Evolutionary conservation across 2,888 invertebrate species (phyloP).

Genomic region (Drosophila prolongata): DNA sequence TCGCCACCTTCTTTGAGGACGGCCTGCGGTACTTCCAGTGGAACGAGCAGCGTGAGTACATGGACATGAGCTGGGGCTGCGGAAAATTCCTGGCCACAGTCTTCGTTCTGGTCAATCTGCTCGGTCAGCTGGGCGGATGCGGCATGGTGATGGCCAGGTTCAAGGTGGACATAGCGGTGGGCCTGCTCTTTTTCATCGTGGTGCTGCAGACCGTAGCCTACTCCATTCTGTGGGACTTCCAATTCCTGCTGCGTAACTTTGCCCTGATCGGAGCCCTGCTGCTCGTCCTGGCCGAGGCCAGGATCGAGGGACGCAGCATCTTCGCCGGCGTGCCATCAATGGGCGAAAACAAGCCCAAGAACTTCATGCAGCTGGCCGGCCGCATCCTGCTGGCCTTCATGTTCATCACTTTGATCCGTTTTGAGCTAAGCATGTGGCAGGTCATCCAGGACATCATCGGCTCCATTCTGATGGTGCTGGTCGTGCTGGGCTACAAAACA

Average conservation of each 20-base stretch:
- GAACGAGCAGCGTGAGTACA: slow-evolving; percentile 98
- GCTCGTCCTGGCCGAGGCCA: slow-evolving; percentile 97
- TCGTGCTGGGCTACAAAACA: slow-evolving; percentile 99
- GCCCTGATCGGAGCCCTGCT: slow-evolving; percentile 98
- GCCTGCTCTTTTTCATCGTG: slow-evolving; percentile 97
- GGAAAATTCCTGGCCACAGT: slow-evolving; percentile 96
- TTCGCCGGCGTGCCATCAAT: slow-evolving; percentile 97
- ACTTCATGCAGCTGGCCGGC: slow-evolving; percentile 97
- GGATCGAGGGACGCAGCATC: slow-evolving; percentile 95
- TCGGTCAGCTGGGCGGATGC: slow-evolving; percentile 98
- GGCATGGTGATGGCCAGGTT: slow-evolving; percentile 97
- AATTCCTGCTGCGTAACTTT: slow-evolving; percentile 97
- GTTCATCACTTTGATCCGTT: slow-evolving; percentile 98
- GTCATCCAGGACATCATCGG: slow-evolving; percentile 96
- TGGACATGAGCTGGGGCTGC: slow-evolving; percentile 98
- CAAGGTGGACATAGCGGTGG: slow-evolving; percentile 96
- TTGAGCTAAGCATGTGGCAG: slow-evolving; percentile 96
- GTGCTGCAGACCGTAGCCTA: slow-evolving; percentile 97
- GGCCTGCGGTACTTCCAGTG: slow-evolving; percentile 99
- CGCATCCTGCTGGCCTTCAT: slow-evolving; percentile 98
- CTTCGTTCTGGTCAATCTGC: slow-evolving; percentile 97
- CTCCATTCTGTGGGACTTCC: slow-evolving; percentile 99
- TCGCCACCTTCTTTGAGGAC: slow-evolving; percentile 99
- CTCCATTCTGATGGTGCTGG: slow-evolving; percentile 96
- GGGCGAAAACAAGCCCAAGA: slow-evolving; percentile 98